A percentile compares a stretch with the other conserved stretches of the same genome.
phyloP scores from a whole-genome alignment of 2,888 invertebrate species.

The Nomada hirtipes region DNA sequence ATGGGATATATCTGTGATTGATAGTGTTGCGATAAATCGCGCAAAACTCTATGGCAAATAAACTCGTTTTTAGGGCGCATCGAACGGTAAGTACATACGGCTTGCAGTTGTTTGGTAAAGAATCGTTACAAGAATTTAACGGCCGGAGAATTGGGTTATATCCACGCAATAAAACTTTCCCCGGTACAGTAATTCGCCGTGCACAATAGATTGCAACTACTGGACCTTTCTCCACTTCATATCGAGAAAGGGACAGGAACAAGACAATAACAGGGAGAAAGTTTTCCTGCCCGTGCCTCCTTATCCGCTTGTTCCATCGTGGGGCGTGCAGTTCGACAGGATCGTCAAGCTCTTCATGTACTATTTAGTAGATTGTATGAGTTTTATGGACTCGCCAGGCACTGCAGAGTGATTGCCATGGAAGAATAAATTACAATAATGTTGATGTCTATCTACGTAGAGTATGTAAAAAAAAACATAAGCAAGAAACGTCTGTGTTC shows the following conservation, averaged over 20 bases:
- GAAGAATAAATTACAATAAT: constrained; percentile 51
- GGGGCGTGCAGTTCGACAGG: background rate
- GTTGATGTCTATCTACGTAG: background rate
- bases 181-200: constrained; percentile 4
- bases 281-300: background rate
- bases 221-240: background rate
- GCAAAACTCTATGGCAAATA: too few relatives aligned
- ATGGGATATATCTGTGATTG: too few relatives aligned
- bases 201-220: background rate
- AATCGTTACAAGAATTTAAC: background rate
- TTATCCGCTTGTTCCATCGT: constrained; percentile 4
- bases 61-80: too few relatives aligned
- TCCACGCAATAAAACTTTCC: constrained; percentile 18
- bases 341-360: constrained; percentile 28
- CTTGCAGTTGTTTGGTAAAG: too few relatives aligned
- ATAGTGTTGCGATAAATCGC: too few relatives aligned
- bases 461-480: too few relatives aligned
- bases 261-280: background rate
- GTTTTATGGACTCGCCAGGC: constrained; percentile 23
- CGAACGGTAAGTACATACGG: too few relatives aligned
- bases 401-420: constrained; percentile 21
- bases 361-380: constrained; percentile 42
- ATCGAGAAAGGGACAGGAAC: constrained; percentile 19
- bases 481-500: too few relatives aligned
- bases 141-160: constrained; percentile 24